phyloP scores from a whole-genome alignment of 2,113 vertebrate genomes.

The Phycodurus eques region DNA sequence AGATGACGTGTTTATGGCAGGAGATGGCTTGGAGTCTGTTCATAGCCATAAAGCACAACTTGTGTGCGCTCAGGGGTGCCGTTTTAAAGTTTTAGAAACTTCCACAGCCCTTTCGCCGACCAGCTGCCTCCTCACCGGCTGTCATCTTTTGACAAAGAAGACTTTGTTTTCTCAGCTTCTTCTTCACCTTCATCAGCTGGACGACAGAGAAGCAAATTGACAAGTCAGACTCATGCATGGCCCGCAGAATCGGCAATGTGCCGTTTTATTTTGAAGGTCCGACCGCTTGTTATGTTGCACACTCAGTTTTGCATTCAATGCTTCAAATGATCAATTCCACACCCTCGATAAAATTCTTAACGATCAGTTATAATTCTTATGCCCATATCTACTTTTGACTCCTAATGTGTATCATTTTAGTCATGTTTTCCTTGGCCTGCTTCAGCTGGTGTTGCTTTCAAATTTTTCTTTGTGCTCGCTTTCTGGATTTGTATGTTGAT shows the following conservation, averaged over 20 bases:
- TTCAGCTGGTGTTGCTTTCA: too few relatives aligned
- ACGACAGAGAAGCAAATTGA: conserved; percentile 1
- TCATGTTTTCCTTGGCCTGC: too few relatives aligned
- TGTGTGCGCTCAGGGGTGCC: background rate
- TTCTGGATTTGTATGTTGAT: background rate
- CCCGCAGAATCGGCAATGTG: background rate
- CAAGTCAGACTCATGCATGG: conserved; percentile 13
- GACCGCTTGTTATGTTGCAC: too few relatives aligned
- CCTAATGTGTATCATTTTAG: too few relatives aligned
- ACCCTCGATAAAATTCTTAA: too few relatives aligned
- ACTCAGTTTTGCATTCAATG: too few relatives aligned
- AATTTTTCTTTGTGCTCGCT: background rate
- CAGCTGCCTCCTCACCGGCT: conserved; percentile 39
- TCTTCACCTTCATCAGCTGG: conserved; percentile 44
- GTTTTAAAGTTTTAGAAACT: background rate
- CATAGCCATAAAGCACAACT: conserved; percentile 18
- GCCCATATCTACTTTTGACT: too few relatives aligned
- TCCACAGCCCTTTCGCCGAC: conserved; percentile 1
- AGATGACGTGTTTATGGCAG: conserved; percentile 7
- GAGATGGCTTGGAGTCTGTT: conserved; percentile 16
- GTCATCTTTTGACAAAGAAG: conserved; percentile 46
- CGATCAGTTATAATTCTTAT: too few relatives aligned
- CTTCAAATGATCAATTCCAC: too few relatives aligned
- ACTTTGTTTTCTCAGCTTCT: conserved; percentile 33
- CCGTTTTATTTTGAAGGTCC: background rate